phyloP scores from a whole-genome alignment of 2,888 invertebrate species.

The Pollenia labialis region DNA sequence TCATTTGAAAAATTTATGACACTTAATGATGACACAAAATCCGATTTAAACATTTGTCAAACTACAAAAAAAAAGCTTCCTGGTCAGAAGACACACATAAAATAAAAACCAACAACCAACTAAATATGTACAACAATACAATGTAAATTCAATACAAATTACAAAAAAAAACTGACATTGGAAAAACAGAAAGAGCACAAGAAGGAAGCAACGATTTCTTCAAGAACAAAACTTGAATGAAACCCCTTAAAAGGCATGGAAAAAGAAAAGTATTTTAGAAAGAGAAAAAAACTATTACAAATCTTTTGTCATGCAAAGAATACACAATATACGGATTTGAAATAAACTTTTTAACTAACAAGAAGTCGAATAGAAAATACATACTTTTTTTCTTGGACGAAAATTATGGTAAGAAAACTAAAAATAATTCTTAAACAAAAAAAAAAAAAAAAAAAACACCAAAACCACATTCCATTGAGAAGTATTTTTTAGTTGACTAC shows the following conservation, averaged over 20 bases:
- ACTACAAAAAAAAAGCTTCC: slow-evolving; percentile 57
- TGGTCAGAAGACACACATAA: slow-evolving; percentile 54
- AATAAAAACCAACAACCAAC: slow-evolving; percentile 45
- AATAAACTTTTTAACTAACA: slow-evolving; percentile 40
- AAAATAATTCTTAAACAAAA: slow-evolving; percentile 16
- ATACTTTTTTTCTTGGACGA: neutral
- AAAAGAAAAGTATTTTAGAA: neutral
- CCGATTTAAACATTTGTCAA: slow-evolving; percentile 70
- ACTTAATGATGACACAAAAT: slow-evolving; percentile 71
- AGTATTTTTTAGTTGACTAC: neutral
- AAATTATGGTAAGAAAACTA: slow-evolving; percentile 33
- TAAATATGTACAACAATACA: slow-evolving; percentile 40
- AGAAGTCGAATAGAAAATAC: slow-evolving; percentile 3
- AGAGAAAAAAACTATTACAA: slow-evolving; percentile 16
- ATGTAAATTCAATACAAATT: slow-evolving; percentile 34
- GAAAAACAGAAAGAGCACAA: neutral
- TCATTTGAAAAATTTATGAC: slow-evolving; percentile 71
- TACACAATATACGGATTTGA: slow-evolving; percentile 37
- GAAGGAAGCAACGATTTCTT: neutral
- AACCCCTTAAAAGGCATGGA: slow-evolving; percentile 23
- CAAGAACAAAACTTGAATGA: slow-evolving; percentile 60
- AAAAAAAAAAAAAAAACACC: slow-evolving; percentile 11
- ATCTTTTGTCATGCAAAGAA: slow-evolving; percentile 40
- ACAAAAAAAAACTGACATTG: slow-evolving; percentile 33
- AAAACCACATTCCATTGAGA: slow-evolving; percentile 56